Conservation (phyloP, 2,113 vertebrate species). For the Percina caprodes region DNA sequence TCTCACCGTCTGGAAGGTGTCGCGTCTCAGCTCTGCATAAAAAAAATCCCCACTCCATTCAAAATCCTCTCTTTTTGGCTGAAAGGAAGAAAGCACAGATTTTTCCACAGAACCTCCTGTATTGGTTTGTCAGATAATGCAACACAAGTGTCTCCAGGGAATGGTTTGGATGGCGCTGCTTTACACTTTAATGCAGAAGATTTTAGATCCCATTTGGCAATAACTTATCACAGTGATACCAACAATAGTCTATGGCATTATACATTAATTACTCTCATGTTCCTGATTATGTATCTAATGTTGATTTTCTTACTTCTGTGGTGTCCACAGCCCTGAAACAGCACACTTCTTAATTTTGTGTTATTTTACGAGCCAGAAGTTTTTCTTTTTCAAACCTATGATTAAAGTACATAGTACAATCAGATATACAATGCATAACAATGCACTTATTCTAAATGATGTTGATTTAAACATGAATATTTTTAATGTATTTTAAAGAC, state of each 20-base stretch:
- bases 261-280: constrained; percentile 54
- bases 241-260: constrained; percentile 57
- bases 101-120: constrained; percentile 77
- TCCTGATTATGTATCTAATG: constrained; percentile 52
- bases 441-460: background rate
- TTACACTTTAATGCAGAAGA: constrained; percentile 69
- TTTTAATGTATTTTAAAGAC: background rate
- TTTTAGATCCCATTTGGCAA: constrained; percentile 70
- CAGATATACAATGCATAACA: background rate
- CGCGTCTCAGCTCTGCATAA: constrained; percentile 78
- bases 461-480: background rate
- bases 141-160: constrained; percentile 76
- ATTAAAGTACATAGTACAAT: background rate
- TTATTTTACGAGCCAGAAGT: constrained; percentile 1
- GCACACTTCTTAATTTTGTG: constrained; percentile 12
- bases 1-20: constrained; percentile 84
- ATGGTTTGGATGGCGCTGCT: constrained; percentile 68
- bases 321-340: constrained; percentile 5
- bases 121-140: constrained; percentile 81
- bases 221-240: constrained; percentile 64
- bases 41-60: constrained; percentile 81
- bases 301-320: constrained; percentile 9
- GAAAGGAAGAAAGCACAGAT: constrained; percentile 77
- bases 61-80: constrained; percentile 80
- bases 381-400: background rate